Evolutionary conservation across 2,113 vertebrate species (phyloP).

Genomic region (Etia nguti): DNA sequence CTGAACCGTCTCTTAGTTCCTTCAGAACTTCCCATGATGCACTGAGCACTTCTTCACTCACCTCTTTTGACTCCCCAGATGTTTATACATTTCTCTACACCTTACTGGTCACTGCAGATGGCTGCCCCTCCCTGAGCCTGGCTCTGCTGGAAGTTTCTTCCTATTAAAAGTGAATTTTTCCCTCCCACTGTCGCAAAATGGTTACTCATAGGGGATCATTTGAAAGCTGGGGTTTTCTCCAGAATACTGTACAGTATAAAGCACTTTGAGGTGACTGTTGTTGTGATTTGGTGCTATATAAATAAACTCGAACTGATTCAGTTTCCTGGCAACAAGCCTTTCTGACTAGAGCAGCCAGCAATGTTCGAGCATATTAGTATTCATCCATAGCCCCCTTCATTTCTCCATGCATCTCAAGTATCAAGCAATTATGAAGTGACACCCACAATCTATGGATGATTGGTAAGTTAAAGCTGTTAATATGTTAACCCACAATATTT

Average conservation of each 20-base stretch:
- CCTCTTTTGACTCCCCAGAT: accelerated
- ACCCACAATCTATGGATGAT: background rate
- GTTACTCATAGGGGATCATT: background rate
- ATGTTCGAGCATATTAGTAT: background rate
- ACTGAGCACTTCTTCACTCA: background rate
- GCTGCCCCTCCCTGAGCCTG: background rate
- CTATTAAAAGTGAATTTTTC: background rate
- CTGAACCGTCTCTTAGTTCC: background rate
- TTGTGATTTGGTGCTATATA: background rate
- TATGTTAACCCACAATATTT: background rate
- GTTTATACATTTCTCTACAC: background rate
- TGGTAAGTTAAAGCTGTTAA: background rate
- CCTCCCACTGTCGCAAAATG: accelerated
- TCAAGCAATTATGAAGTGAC: background rate
- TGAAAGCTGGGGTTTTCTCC: background rate
- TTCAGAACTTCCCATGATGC: background rate
- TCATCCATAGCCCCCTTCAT: background rate
- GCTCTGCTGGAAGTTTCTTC: background rate
- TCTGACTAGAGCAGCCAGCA: background rate
- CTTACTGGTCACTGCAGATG: background rate
- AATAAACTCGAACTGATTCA: background rate
- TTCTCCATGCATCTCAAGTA: background rate
- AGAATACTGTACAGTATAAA: background rate
- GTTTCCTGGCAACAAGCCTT: background rate
- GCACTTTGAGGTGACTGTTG: background rate